Evolutionary conservation across 2,888 invertebrate species (phyloP), one percentile per base, ranked within the genome.

Genomic region (Chrysina gloriosa): DNA sequence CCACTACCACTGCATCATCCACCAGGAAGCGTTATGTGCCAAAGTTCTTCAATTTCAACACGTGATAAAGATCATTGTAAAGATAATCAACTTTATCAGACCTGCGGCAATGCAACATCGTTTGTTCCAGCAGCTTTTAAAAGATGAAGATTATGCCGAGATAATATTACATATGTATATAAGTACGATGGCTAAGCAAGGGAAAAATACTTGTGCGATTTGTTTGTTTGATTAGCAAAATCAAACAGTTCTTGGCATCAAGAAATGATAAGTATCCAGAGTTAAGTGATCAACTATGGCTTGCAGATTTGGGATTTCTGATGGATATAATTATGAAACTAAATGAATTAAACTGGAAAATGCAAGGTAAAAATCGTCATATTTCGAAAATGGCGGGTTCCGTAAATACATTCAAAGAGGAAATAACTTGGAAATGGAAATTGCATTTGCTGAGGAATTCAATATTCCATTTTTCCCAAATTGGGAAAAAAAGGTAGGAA

Each of bases 81-180:
- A 39, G 47, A 25, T 71, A 31, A 58, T 71, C 19, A 72, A 72
- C 67, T 70, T 70, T 16, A 72, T 71, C 63, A 45, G 69, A 69
- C 39, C 71, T 23, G 48, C 42, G 27, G 47, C 69, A 58, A 47
- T 73, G 68, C 71, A 71, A 65, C 68, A 56, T 42, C 23, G 61
- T 29, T 25, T 61, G n/a, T 56, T 56, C 16, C 11, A 56, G 19
- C 9, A 2, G 9, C 56, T 56, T 56, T 9, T 67, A 23, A 11
- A 67, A 67, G n/a, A n/a, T n/a, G 21, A 52, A 50, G 74, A 67
- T 72, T 77, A 47, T 68, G 73, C 58, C 70, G 73, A 52, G 25
- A 21, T 47, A 9, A 6, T 7, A 47, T 19, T 21, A n/a, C 7
- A 36, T 68, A 50, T 65, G 68, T 65, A 71, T 52, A 27, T 68